These are phyloP conservation scores for Etheostoma spectabile DNA, from an alignment of 2,113 vertebrate species.

Conservation along the genomic window DNA sequence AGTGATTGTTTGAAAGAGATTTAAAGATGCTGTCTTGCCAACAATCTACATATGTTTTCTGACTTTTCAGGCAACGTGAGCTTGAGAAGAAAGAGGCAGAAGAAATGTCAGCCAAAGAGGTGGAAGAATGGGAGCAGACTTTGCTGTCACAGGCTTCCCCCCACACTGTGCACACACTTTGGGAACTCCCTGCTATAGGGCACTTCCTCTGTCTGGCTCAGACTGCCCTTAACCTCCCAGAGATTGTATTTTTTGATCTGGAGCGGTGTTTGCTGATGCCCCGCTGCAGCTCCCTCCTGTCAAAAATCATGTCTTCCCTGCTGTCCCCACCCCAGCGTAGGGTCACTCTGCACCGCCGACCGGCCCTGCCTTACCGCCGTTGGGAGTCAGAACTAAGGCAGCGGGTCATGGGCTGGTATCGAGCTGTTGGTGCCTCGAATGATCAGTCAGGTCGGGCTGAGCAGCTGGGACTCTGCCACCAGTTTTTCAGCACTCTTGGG, in stretches of 20 bases:
- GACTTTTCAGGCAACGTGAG: conserved; percentile 89
- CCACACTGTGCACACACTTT: conserved; percentile 89
- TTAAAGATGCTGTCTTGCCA: neutral
- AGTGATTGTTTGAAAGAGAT: conserved; percentile 30
- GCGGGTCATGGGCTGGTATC: conserved; percentile 93
- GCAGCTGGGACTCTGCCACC: conserved; percentile 92
- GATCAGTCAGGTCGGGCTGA: conserved; percentile 89
- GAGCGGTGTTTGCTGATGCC: conserved; percentile 98
- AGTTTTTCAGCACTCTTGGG: conserved; percentile 93
- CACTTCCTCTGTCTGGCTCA: conserved; percentile 99
- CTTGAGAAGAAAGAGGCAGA: conserved; percentile 95
- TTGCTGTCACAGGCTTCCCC: conserved; percentile 91
- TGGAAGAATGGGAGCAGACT: conserved; percentile 95
- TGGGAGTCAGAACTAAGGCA: conserved; percentile 95
- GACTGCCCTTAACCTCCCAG: conserved; percentile 94
- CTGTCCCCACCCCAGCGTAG: conserved; percentile 91
- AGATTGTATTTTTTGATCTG: conserved; percentile 97
- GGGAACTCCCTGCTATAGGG: conserved; percentile 98
- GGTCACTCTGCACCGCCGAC: conserved; percentile 90
- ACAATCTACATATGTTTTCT: conserved; percentile 1
- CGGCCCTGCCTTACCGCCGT: conserved; percentile 90
- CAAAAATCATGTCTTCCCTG: conserved; percentile 97
- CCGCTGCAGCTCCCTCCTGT: conserved; percentile 93
- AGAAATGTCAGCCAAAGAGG: conserved; percentile 94
- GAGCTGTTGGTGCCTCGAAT: conserved; percentile 85